Conservation (phyloP, 2,888 invertebrate genomes). For the Macropis europaea region DNA sequence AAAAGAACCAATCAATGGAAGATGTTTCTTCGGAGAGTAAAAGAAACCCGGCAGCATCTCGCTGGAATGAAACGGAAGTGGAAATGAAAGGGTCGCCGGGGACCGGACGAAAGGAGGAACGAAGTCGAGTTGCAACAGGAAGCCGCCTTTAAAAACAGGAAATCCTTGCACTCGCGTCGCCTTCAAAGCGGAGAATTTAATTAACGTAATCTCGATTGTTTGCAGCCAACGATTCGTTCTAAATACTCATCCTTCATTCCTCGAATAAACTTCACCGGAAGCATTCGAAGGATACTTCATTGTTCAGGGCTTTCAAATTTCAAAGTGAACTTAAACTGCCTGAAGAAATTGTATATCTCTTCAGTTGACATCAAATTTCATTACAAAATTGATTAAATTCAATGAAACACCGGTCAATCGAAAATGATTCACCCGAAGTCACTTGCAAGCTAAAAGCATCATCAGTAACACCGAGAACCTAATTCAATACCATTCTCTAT, state of each 20-base stretch:
- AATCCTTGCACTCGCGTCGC: not conserved
- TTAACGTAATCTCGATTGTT: conserved; percentile 27
- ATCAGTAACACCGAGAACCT: no score
- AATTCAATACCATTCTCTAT: no score
- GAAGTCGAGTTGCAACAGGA: not conserved
- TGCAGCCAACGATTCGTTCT: not conserved
- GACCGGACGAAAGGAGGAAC: not conserved
- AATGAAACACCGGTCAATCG: no score
- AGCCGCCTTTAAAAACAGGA: not conserved
- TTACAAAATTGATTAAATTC: no score
- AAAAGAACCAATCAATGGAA: no score
- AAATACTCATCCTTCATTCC: no score
- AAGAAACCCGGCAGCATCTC: not conserved
- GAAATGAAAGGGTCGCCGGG: not conserved
- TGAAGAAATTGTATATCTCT: no score
- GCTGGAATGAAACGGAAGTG: not conserved
- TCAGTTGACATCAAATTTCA: no score
- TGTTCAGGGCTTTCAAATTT: no score
- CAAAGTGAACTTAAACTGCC: no score
- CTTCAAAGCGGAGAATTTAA: conserved; percentile 24
- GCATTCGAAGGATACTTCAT: not conserved
- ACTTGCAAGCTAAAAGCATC: no score
- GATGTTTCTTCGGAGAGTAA: not conserved
- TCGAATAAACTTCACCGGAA: conserved; percentile 6
- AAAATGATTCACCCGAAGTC: no score